Conservation (phyloP, 2,797 vertebrate species). For the Scomberomorus guttatus region DNA sequence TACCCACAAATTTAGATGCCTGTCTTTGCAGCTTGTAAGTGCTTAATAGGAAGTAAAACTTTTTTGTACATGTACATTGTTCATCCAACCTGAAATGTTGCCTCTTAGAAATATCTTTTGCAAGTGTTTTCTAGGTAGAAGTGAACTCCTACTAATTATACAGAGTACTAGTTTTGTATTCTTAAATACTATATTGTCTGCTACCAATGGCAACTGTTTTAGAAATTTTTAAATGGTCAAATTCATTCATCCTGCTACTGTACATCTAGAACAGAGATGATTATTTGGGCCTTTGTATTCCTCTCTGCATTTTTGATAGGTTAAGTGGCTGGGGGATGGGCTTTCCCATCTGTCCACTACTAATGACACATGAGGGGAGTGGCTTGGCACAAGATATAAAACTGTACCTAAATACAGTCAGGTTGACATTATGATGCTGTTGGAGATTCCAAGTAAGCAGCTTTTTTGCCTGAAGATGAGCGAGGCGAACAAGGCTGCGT, state of each 20-base stretch:
- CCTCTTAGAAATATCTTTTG: too few relatives aligned
- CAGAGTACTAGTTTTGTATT: not conserved
- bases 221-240: too few relatives aligned
- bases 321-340: conserved; percentile 10
- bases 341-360: conserved; percentile 47
- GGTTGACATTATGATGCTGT: conserved; percentile 8
- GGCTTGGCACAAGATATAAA: conserved; percentile 18
- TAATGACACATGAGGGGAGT: conserved; percentile 30
- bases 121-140: too few relatives aligned
- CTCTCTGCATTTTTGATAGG: conserved; percentile 2
- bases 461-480: not conserved
- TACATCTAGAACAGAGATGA: not conserved
- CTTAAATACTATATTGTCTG: too few relatives aligned
- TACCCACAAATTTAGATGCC: not conserved
- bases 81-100: not conserved
- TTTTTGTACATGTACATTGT: not conserved
- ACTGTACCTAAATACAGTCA: conserved; percentile 15
- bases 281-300: not conserved
- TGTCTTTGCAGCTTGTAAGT: not conserved
- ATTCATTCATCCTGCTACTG: not conserved
- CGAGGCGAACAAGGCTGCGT: not conserved
- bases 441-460: conserved; percentile 1
- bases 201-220: not conserved
- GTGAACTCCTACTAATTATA: too few relatives aligned
- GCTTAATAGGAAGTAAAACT: not conserved